Conservation (phyloP, 1,140 invertebrate genomes). For the Antheraea mylitta region DNA sequence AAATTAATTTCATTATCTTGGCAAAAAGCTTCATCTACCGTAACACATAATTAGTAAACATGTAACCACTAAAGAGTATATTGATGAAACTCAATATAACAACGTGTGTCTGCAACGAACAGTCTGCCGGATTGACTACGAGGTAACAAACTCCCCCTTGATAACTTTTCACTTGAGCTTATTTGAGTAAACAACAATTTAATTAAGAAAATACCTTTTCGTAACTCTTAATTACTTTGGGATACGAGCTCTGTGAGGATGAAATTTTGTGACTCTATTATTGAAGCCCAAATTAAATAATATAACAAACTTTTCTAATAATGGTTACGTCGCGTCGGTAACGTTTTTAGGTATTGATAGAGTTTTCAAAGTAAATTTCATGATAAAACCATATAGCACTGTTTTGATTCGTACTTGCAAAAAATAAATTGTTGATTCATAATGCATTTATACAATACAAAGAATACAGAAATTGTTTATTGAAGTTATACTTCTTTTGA, state of each 20-base stretch:
- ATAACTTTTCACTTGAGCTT: constrained; percentile 2
- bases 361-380: background rate
- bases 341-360: background rate
- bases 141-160: background rate
- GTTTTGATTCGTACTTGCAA: too few relatives aligned
- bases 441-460: too few relatives aligned
- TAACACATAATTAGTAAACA: background rate
- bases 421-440: too few relatives aligned
- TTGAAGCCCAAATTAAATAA: background rate
- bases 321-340: background rate
- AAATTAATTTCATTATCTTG: too few relatives aligned
- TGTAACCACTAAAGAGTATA: background rate
- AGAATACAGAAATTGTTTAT: too few relatives aligned
- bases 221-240: background rate
- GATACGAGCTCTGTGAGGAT: background rate
- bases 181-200: constrained; percentile 5
- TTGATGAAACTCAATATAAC: background rate
- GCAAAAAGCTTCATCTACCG: too few relatives aligned
- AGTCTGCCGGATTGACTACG: background rate
- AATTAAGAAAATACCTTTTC: constrained; percentile 4
- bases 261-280: constrained; percentile 3
- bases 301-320: background rate
- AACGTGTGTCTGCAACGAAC: background rate
- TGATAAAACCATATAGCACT: too few relatives aligned
- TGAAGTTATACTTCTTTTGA: too few relatives aligned